Evolutionary conservation across 1,140 invertebrate genomes (phyloP).

Genomic region (Agrypnia vestita): DNA sequence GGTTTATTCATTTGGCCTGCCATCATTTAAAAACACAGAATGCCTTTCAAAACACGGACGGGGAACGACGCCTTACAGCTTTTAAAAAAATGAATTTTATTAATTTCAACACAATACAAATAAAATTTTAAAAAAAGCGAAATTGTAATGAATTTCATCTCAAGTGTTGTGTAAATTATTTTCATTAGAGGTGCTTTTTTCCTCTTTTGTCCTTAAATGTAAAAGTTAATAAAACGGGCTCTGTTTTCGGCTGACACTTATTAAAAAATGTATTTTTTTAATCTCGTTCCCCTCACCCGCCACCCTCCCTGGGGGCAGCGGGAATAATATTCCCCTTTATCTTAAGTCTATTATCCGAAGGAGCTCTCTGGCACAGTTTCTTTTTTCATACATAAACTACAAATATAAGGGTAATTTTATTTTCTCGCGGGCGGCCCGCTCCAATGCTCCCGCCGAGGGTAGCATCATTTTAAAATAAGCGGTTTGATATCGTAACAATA

Average conservation of each 20-base stretch:
- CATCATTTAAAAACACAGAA: too few relatives aligned
- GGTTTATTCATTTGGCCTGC: too few relatives aligned
- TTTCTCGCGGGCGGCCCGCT: background rate
- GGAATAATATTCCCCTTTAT: conserved; percentile 21
- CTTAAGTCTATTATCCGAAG: conserved; percentile 32
- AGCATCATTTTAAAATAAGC: too few relatives aligned
- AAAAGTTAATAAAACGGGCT: background rate
- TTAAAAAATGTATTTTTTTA: conserved; percentile 11
- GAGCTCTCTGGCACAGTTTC: background rate
- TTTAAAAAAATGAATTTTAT: too few relatives aligned
- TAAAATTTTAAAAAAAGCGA: too few relatives aligned
- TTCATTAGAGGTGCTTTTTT: background rate
- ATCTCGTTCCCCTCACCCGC: background rate
- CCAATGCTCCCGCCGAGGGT: background rate
- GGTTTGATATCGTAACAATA: too few relatives aligned
- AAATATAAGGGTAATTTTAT: conserved; percentile 10
- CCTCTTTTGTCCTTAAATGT: background rate
- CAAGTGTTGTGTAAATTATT: too few relatives aligned
- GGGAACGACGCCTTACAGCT: too few relatives aligned
- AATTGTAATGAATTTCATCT: too few relatives aligned
- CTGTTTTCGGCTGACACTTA: conserved; percentile 8
- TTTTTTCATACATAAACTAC: conserved; percentile 29
- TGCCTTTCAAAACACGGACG: too few relatives aligned
- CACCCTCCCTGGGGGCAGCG: background rate
- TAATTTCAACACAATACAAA: too few relatives aligned